These are phyloP conservation scores for Nephrotoma appendiculata DNA, from an alignment of 2,888 invertebrate species.

Conservation along the genomic window DNA sequence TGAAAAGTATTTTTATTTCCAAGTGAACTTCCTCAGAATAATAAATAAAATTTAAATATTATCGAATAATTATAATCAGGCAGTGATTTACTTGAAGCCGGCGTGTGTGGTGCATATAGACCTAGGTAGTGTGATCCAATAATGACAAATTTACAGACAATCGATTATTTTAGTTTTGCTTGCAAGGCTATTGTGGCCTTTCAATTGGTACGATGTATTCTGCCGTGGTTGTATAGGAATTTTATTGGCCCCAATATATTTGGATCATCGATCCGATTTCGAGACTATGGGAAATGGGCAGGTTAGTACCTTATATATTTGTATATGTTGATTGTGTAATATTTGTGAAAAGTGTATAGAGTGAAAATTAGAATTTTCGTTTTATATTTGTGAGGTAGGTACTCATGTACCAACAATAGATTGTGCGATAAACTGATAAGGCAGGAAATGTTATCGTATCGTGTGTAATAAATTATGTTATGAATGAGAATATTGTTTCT, in stretches of 20 bases:
- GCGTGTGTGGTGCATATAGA: background rate
- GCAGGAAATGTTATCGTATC: background rate
- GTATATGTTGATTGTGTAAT: background rate
- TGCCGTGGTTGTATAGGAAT: constrained; percentile 31
- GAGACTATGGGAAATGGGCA: constrained; percentile 64
- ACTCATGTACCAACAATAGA: background rate
- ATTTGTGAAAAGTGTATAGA: background rate
- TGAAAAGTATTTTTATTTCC: background rate
- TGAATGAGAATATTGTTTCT: too few species aligned
- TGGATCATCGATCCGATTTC: constrained; percentile 45
- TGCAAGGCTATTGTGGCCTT: constrained; percentile 23
- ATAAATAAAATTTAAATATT: background rate
- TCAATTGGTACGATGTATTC: constrained; percentile 27
- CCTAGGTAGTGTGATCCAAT: background rate
- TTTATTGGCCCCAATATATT: constrained; percentile 41
- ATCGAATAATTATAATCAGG: background rate
- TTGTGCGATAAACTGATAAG: background rate
- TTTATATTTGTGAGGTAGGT: background rate
- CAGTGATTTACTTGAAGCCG: background rate
- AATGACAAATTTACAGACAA: background rate
- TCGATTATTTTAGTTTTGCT: constrained; percentile 13
- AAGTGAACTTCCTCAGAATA: background rate
- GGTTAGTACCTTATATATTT: constrained; percentile 38
- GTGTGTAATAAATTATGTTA: background rate
- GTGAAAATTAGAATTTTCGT: background rate